A percentile compares a stretch with the other conserved stretches of the same genome.
These are phyloP conservation scores for Enteromius anoplus DNA, from an alignment of 2,797 vertebrate genomes.

Conservation along the genomic window DNA sequence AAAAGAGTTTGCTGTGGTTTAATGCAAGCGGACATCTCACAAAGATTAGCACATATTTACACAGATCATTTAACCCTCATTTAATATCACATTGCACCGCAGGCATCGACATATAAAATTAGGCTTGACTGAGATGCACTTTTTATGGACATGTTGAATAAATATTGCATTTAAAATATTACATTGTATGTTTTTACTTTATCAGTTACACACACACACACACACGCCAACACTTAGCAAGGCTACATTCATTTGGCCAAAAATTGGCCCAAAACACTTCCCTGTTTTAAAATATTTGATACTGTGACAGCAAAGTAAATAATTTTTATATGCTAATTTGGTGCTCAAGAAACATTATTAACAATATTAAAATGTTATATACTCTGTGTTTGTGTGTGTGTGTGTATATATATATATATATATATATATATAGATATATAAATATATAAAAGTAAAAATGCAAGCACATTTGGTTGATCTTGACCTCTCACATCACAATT, in stretches of 20 bases:
- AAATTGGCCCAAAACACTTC: not conserved
- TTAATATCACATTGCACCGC: constrained; percentile 20
- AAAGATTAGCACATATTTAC: constrained; percentile 20
- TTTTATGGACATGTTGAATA: constrained; percentile 38
- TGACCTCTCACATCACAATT: not conserved
- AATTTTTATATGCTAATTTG: not conserved
- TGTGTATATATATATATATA: too few species aligned
- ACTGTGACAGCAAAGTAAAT: not conserved
- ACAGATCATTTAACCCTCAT: constrained; percentile 8
- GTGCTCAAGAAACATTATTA: not conserved
- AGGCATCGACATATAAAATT: constrained; percentile 1
- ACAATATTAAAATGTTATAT: not conserved
- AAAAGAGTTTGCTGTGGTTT: constrained; percentile 17
- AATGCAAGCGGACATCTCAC: constrained; percentile 9
- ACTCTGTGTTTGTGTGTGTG: too few species aligned
- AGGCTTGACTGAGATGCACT: constrained; percentile 25
- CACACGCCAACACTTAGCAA: not conserved
- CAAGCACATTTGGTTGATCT: not conserved
- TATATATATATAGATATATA: too few species aligned
- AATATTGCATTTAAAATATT: constrained; percentile 32
- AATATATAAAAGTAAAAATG: too few species aligned
- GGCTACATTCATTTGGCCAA: not conserved
- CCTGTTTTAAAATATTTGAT: not conserved
- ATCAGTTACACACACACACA: not conserved
- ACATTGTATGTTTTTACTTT: not conserved